A percentile compares a stretch with the other conserved stretches of the same genome.
Evolutionary conservation across 2,113 vertebrate species (phyloP).

Genomic region (Talpa occidentalis): DNA sequence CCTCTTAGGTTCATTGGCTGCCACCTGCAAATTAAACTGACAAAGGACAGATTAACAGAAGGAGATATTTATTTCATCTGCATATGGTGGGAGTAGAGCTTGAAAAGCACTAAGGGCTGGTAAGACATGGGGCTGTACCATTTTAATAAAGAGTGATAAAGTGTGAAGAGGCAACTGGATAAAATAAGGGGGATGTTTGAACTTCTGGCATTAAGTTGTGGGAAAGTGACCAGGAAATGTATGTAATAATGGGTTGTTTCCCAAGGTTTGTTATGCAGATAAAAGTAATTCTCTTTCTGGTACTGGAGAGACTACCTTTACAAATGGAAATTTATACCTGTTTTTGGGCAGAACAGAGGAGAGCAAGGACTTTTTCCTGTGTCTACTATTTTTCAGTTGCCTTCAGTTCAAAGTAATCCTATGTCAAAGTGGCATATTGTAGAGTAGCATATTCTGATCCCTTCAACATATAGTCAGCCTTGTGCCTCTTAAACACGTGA

Average conservation of each 20-base stretch:
- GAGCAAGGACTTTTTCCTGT: not conserved
- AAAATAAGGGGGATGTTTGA: not conserved
- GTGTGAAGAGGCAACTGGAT: not conserved
- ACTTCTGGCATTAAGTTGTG: not conserved
- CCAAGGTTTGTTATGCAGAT: not conserved
- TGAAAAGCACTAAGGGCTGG: not conserved
- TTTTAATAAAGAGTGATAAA: not conserved
- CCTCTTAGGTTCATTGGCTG: not conserved
- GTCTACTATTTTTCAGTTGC: not conserved
- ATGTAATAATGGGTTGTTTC: not conserved
- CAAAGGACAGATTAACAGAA: not conserved
- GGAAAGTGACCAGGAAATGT: not conserved
- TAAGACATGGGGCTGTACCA: not conserved
- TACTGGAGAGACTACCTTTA: not conserved
- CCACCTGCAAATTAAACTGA: not conserved
- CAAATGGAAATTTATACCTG: not conserved
- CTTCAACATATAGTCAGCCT: not conserved
- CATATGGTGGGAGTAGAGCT: not conserved
- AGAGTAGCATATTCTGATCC: constrained; percentile 16
- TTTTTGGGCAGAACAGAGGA: not conserved
- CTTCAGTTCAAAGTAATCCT: constrained; percentile 39
- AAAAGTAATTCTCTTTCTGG: not conserved
- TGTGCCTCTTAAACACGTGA: not conserved
- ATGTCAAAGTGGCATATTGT: not conserved
- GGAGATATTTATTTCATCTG: not conserved